Evolutionary conservation across 1,140 invertebrate species (phyloP), one percentile per base, ranked within the genome.

Genomic region (Phymastichus coffea): DNA sequence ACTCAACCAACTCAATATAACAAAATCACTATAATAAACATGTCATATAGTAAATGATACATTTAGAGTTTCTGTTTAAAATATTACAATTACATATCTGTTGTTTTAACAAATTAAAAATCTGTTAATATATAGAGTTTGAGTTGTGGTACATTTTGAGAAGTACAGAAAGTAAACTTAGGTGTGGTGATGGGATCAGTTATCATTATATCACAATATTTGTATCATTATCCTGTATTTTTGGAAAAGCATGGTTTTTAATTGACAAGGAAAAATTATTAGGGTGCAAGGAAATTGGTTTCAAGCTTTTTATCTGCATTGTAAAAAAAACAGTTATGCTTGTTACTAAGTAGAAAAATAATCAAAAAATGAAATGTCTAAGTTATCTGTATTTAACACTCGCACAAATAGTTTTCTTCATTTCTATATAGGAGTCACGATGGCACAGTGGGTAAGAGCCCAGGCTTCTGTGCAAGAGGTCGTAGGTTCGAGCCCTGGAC

Each of bases 271-370:
- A n/a, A 23, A 52, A 54, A 33, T 47, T n/a, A n/a, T 19, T 33
- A 40, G 15, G 47, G 49, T 58, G 37, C 22, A 52, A 44, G 23
- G 48, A 49, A 35, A 49, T 53, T 59, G 49, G 48, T 58, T 43
- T 52, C 37, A 22, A 53, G 41, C 57, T 59, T 59, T 52, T n/a
- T 15, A 52, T 35, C 44, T 2, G 33, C 38, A 14, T 37, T 43
- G 19, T 22, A 20, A 28, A 23, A 46, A 25, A 56, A 35, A 43
- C 3, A 23, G 7, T 43, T 2, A 47, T 17, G 49, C 26, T 44
- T 62, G 10, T 26, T 49, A 56, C 40, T 61, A 56, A 55, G 15
- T 41, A 15, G n/a, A 51, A 54, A 43, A 49, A 38, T 56, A 49
- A 55, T 43, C 10, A 33, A 25, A 49, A 55, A 48, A 26, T 43